phyloP scores from a whole-genome alignment of 2,888 invertebrate genomes.

The Tineola bisselliella region DNA sequence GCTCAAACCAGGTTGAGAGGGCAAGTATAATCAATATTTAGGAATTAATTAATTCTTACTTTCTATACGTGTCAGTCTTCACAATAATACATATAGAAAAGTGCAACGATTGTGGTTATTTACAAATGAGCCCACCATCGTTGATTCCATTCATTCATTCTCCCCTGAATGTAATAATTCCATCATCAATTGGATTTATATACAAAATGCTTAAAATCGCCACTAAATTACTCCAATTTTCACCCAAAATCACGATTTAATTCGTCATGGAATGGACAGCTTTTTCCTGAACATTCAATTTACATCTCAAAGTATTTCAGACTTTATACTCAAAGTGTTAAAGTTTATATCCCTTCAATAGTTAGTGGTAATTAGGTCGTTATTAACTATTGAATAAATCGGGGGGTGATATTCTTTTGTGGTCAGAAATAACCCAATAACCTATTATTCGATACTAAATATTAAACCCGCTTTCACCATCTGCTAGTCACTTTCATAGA shows the following conservation, averaged over 20 bases:
- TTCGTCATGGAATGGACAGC: constrained; percentile 44
- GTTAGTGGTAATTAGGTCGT: neutral
- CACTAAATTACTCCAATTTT: constrained; percentile 58
- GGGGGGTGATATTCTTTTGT: constrained; percentile 8
- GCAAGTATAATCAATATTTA: too few relatives aligned
- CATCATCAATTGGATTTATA: constrained; percentile 34
- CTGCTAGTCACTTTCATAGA: constrained; percentile 33
- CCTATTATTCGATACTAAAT: constrained; percentile 8
- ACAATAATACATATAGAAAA: neutral
- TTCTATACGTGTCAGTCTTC: too few relatives aligned
- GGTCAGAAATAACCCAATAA: constrained; percentile 10
- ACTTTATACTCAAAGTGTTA: neutral
- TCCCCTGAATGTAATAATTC: constrained; percentile 29
- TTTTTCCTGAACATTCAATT: neutral
- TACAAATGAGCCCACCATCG: constrained; percentile 26
- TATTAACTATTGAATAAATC: neutral
- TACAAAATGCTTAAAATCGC: constrained; percentile 50
- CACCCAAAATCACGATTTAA: constrained; percentile 43
- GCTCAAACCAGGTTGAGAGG: too few relatives aligned
- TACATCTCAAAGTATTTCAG: neutral
- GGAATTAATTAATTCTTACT: too few relatives aligned
- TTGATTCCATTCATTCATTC: constrained; percentile 30
- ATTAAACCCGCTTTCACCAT: constrained; percentile 32
- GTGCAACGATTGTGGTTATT: neutral
- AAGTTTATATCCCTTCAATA: neutral